phyloP scores from a whole-genome alignment of 2,888 invertebrate species.

The Drosophila demipolita region DNA sequence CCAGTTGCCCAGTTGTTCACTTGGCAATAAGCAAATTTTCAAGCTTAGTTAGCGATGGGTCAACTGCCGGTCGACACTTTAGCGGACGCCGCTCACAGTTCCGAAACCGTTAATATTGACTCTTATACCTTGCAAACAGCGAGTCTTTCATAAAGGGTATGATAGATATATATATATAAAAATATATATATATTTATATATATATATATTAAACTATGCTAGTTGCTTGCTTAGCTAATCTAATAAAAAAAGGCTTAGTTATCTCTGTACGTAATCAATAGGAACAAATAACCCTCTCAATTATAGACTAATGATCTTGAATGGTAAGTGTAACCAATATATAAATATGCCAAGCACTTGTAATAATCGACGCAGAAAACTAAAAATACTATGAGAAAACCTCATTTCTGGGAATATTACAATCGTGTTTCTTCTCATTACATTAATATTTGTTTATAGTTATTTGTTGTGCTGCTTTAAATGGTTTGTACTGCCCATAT shows the following conservation, averaged over 20 bases:
- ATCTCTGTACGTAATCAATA: not conserved
- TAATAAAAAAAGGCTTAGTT: not conserved
- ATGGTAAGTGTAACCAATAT: not conserved
- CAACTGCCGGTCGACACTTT: slow-evolving; percentile 46
- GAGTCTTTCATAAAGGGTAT: not conserved
- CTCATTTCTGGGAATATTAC: not conserved
- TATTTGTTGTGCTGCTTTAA: not conserved
- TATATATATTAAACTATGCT: no score
- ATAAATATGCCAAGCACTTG: not conserved
- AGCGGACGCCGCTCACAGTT: slow-evolving; percentile 6
- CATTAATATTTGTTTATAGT: not conserved
- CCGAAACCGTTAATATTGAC: slow-evolving; percentile 9
- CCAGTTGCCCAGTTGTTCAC: slow-evolving; percentile 18
- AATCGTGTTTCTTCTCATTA: not conserved
- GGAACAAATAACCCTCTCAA: not conserved
- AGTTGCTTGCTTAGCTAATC: not conserved
- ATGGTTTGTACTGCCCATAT: not conserved
- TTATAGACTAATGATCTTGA: slow-evolving; percentile 1
- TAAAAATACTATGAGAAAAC: not conserved
- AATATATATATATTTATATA: no score
- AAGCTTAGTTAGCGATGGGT: slow-evolving; percentile 55
- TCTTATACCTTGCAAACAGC: slow-evolving; percentile 22
- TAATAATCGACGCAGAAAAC: not conserved
- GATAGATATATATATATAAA: no score
- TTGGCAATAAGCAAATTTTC: slow-evolving; percentile 59